These are phyloP conservation scores for Odocoileus virginianus DNA, from an alignment of 2,113 vertebrate genomes.

Conservation along the genomic window DNA sequence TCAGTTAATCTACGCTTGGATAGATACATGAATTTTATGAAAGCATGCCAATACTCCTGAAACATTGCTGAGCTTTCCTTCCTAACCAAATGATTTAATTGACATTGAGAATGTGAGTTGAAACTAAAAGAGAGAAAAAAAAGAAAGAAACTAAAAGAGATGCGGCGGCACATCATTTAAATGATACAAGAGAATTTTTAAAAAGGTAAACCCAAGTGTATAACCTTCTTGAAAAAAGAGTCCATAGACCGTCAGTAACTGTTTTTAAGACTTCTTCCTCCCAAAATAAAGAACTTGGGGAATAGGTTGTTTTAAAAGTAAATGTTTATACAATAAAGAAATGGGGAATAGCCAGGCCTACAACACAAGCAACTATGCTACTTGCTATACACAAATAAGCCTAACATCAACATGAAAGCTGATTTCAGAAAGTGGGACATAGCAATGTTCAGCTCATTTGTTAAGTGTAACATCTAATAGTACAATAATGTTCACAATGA, in stretches of 20 bases:
- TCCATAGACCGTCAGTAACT: not conserved
- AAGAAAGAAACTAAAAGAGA: not conserved
- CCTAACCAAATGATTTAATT: not conserved
- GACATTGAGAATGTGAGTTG: not conserved
- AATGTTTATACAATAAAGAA: not conserved
- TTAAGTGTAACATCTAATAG: not conserved
- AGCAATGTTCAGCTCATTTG: not conserved
- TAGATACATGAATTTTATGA: not conserved
- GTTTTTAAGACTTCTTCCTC: not conserved
- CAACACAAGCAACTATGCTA: not conserved
- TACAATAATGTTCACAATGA: not conserved
- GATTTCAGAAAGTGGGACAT: not conserved
- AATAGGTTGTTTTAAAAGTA: not conserved
- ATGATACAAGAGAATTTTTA: not conserved
- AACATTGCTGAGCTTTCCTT: not conserved
- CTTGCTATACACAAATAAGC: not conserved
- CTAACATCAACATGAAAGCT: not conserved
- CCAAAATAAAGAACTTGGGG: not conserved
- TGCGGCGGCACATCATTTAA: not conserved
- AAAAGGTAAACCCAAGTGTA: not conserved
- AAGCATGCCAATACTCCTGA: not conserved
- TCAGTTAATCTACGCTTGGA: not conserved
- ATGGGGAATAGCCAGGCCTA: not conserved
- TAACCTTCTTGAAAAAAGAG: not conserved
- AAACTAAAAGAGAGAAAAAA: not conserved